Evolutionary conservation across 1,140 invertebrate genomes (phyloP).

Genomic region (Adelges cooleyi): DNA sequence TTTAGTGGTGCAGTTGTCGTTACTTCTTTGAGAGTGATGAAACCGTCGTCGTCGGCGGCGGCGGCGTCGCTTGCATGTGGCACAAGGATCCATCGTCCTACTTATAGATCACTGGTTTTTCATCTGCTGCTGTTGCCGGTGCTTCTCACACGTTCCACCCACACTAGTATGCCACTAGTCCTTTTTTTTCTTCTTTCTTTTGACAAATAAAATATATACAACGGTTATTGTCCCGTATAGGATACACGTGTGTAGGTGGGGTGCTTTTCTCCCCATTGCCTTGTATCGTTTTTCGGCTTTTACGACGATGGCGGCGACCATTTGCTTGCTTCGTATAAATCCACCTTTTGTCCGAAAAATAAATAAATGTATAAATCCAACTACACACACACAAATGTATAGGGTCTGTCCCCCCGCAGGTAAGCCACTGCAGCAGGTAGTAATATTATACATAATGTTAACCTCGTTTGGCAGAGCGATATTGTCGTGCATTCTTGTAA

Average conservation of each 20-base stretch:
- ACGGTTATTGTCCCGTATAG: not conserved
- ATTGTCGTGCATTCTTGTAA: not conserved
- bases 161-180: not conserved
- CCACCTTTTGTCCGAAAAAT: slow-evolving; percentile 9
- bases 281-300: not conserved
- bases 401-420: not conserved
- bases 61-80: slow-evolving; percentile 8
- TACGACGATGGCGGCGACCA: too few species aligned
- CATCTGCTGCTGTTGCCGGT: slow-evolving; percentile 6
- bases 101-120: slow-evolving; percentile 15
- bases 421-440: slow-evolving; percentile 1
- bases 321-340: slow-evolving; percentile 8
- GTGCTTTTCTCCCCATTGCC: not conserved
- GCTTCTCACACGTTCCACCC: slow-evolving; percentile 14
- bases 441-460: too few species aligned
- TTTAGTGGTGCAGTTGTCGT: too few species aligned
- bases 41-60: not conserved
- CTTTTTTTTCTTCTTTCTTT: slow-evolving; percentile 12
- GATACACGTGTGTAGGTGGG: too few species aligned
- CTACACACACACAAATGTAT: not conserved
- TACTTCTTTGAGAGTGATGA: too few species aligned
- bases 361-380: not conserved
- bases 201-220: slow-evolving; percentile 1
- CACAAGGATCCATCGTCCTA: slow-evolving; percentile 25
- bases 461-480: too few species aligned